Base-by-base conservation (phyloP, 2,113 vertebrate genomes). In the Cynopterus brachyotis region DNA sequence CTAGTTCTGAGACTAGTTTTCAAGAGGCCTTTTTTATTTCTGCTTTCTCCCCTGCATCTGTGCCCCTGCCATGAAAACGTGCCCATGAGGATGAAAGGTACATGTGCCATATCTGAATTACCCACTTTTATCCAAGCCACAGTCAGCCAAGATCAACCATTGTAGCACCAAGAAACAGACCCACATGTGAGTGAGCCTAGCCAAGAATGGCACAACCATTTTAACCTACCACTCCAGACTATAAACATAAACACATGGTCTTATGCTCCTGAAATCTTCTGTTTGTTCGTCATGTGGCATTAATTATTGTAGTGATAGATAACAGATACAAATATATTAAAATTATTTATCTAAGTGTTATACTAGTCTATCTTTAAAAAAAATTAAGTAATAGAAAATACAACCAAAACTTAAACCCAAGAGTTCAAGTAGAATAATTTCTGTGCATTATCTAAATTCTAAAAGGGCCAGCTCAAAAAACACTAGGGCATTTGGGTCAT, bases 301-400 rank as follows among this genome's bases (percentile, higher is more conserved):
- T 69, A 64, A n/a, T 81, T 69, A 64, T 32, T 59, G 32, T 55
- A 40, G 13, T 28, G 85, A 45, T 90, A 66, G 35, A 50, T 67
- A 95, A 30, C 9, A 30, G 22, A 22, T 57, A 60, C 24, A 73
- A 70, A 67, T 82, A 42, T 28, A 60, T 67, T 35, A 13, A 95
- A 93, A 96, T 96, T 53, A 89, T 12, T 76, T 81, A 53, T 76
- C 50, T 94, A 75, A n/a, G 19, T 93, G 22, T 88, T 85, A 13
- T 32, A 20, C n/a, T 24, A 73, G 75, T 83, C 15, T 10, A 28
- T 75, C 53, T 86, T 96, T 92, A 82, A 93, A 89, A 19, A 42
- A 3, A 64, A 88, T 76, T 83, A 88, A 50, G 67, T 93, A 55
- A 69, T 93, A 89, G 32, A 79, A 89, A 96, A 79, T 79, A 75